Conservation (phyloP, 2,113 vertebrate genomes). For the Chaetura pelagica region DNA sequence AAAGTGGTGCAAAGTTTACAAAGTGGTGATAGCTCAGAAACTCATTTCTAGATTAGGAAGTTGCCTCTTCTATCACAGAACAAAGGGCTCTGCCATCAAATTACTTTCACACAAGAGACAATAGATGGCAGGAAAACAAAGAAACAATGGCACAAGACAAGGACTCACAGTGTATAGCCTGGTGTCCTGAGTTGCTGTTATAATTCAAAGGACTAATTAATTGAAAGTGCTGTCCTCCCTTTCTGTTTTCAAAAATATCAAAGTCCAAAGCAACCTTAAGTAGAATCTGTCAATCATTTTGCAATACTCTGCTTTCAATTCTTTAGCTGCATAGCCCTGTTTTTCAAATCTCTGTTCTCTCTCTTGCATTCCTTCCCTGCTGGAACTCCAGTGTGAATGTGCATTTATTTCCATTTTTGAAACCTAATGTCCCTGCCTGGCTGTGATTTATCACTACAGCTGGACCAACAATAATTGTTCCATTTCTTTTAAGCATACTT, state of each 20-base stretch:
- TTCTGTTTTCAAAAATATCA: neutral
- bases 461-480: slow-evolving; percentile 59
- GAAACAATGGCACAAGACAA: neutral
- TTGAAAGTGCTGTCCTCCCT: neutral
- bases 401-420: slow-evolving; percentile 67
- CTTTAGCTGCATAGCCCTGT: neutral
- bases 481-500: slow-evolving; percentile 68
- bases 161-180: neutral
- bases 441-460: slow-evolving; percentile 70
- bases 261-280: neutral
- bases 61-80: neutral
- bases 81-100: neutral
- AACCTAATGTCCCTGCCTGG: slow-evolving; percentile 42
- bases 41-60: neutral
- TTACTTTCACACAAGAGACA: neutral
- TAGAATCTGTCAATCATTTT: slow-evolving; percentile 5
- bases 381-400: neutral
- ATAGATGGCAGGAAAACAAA: neutral
- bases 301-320: neutral
- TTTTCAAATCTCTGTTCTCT: neutral
- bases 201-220: slow-evolving; percentile 41
- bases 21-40: neutral
- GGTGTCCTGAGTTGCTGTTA: neutral
- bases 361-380: neutral
- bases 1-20: neutral